Evolutionary conservation across 2,113 vertebrate species (phyloP), one percentile per base, ranked within the genome.

Genomic region (Toxotes jaculatrix): DNA sequence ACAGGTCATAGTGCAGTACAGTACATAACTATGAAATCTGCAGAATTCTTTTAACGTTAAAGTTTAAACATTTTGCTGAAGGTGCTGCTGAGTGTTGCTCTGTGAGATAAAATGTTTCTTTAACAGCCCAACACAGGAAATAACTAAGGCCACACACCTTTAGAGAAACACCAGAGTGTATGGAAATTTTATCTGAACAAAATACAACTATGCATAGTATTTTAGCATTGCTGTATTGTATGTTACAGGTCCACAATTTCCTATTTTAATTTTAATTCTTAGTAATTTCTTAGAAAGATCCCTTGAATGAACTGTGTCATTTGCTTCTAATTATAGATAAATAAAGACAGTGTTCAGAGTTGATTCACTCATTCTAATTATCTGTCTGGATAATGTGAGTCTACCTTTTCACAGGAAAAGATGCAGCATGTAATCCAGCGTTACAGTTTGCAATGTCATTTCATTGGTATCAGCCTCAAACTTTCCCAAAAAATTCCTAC

Each of bases 1-100:
- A 61, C 32, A 74, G 56, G 40, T 45, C 27, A 27, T 68, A 32
- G 23, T 27, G 27, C 27, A 69, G 32, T 19, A 36, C 75, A 75
- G 45, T 27, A 32, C 40, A 57, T 5, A 16, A 19, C 5, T 0
- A 17, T 34, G 12, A 63, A 40, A 51, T 40, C 27, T 69, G 19
- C 16, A 74, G 21, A 63, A 23, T 38, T 65, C 1, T 47, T 27
- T 14, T 40, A n/a, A n/a, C n/a, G n/a, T n/a, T 14, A 11, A n/a
- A 32, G 12, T 14, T 53, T 53, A 3, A 63, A 56, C 19, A 67
- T 67, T 67, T 65, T 32, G 45, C 45, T 49, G 5, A 63, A 36
- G 6, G 31, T 13, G 27, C 13, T 27, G 27, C 47, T 27, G 3
- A 27, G 47, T 38, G 21, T 27, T 5, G 49, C 19, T 31, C 19